Evolutionary conservation across 2,888 invertebrate genomes (phyloP), one percentile per base, ranked within the genome.

Genomic region (Cheilosia pagana): DNA sequence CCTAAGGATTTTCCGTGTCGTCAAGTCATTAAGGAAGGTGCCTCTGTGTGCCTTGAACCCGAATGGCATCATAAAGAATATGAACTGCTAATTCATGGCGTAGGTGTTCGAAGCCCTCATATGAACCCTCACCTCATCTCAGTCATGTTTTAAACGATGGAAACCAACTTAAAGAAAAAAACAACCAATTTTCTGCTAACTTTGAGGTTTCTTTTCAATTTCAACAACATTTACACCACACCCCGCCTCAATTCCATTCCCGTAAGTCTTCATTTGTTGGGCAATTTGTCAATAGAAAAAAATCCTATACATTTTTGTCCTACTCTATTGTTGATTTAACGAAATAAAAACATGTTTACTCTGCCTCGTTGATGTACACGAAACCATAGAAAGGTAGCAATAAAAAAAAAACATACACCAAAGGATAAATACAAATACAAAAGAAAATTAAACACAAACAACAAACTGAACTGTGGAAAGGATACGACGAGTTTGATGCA

Each of bases 381-480:
- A 53, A 53, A 41, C 53, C 55, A 35, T 35, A 57, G 16, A 10
- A 53, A 31, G 31, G 16, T 16, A 48, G 19, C 16, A 19, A n/a
- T 7, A 39, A 62, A 41, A 52, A 65, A 23, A 52, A 53, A 41
- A 25, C 10, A 16, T 0, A 10, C 41, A 41, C 41, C 25, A 41
- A 67, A 65, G 41, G 50, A 63, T 63, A 50, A 63, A 63, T 39
- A 21, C 50, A 50, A 50, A 39, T 63, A 31, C 63, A 50, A 63
- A 39, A 35, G 53, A 67, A 53, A 67, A 67, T 67, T 67, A 67
- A 67, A 67, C 28, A 67, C 53, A 67, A 67, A 67, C 41, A 67
- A 23, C 19, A 57, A 35, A 12, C 12, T 16, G 31, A 55, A 53
- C 14, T 53, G 8, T 53, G 19, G 19, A 67, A 67, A 67, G 53